Conservation (phyloP, 2,797 vertebrate species). For the Microcaecilia unicolor region DNA sequence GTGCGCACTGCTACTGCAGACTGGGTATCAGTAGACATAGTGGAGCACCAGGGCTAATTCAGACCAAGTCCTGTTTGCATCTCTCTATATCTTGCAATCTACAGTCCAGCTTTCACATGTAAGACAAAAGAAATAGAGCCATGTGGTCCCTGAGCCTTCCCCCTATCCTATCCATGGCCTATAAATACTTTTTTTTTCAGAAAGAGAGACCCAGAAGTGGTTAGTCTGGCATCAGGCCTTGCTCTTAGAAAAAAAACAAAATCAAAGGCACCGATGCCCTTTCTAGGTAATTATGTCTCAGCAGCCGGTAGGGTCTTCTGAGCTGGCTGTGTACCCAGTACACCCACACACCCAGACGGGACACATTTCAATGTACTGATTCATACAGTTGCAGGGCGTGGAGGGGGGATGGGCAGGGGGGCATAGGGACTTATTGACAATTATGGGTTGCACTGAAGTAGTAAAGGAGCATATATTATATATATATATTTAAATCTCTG, state of each 20-base stretch:
- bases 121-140: too few species aligned
- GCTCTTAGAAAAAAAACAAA: neutral
- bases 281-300: constrained; percentile 15
- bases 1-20: too few species aligned
- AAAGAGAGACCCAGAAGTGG: neutral
- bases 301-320: constrained; percentile 3
- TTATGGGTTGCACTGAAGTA: neutral
- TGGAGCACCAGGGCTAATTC: too few species aligned
- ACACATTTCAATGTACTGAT: constrained; percentile 14
- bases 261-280: constrained; percentile 8
- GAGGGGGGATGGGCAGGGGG: neutral
- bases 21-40: too few species aligned
- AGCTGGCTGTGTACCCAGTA: neutral
- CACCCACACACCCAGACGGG: constrained; percentile 11
- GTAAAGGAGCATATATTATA: too few species aligned
- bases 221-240: neutral
- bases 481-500: too few species aligned
- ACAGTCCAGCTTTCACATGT: too few species aligned
- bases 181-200: too few species aligned
- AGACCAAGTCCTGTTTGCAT: too few species aligned
- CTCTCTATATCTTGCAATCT: too few species aligned
- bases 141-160: too few species aligned
- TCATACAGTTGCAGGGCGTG: neutral
- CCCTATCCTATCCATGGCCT: too few species aligned
- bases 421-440: neutral